phyloP scores from a whole-genome alignment of 2,113 vertebrate species.

The Chrysemys picta region DNA sequence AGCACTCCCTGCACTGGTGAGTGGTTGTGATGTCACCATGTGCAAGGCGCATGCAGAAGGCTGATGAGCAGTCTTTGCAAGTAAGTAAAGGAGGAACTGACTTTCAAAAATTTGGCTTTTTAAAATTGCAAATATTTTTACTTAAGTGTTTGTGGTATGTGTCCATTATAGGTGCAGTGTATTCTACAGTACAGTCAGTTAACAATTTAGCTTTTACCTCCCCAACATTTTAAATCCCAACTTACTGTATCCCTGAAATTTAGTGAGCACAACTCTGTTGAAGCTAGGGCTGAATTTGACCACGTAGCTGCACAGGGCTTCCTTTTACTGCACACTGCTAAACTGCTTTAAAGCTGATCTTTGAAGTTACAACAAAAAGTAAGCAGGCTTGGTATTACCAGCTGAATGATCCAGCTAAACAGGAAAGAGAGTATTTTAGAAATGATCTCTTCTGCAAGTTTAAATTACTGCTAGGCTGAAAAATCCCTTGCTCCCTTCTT shows the following conservation, averaged over 20 bases:
- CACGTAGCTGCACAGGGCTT: neutral
- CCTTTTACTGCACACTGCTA: neutral
- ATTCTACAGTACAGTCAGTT: fast-evolving
- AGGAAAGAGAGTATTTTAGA: neutral
- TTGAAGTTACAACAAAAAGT: neutral
- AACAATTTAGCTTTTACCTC: neutral
- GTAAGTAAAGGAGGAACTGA: neutral
- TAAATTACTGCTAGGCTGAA: neutral
- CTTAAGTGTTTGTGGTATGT: neutral
- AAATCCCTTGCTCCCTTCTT: conserved; percentile 10
- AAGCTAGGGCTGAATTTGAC: neutral
- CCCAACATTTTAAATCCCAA: neutral
- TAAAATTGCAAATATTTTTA: fast-evolving
- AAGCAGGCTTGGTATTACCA: neutral
- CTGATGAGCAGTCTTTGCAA: neutral
- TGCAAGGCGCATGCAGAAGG: neutral
- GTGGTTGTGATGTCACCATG: neutral
- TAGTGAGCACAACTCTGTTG: neutral
- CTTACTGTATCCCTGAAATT: neutral
- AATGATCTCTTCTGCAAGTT: neutral
- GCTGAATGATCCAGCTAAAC: neutral
- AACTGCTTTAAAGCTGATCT: neutral
- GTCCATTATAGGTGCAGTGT: neutral
- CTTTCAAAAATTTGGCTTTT: neutral
- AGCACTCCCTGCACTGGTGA: neutral